Evolutionary conservation across 2,113 vertebrate genomes (phyloP), one percentile per base, ranked within the genome.

Genomic region (Labrus mixtus): DNA sequence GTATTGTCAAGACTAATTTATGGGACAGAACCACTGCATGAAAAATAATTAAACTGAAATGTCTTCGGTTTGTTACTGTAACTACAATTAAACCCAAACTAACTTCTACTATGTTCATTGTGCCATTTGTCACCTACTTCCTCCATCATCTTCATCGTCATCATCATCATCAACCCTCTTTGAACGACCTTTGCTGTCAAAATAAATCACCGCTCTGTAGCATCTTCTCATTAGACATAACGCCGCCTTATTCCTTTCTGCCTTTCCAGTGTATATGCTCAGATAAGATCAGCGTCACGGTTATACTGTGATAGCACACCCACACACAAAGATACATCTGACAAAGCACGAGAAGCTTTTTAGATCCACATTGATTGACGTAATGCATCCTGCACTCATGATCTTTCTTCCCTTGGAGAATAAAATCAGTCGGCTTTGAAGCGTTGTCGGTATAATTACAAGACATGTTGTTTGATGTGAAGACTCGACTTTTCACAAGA

Each of bases 221-320:
- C 10, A 43, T 10, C 61, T 55, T 73, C 60, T 85, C 68, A 87
- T 89, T 86, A 81, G 46, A 75, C 58, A 20, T 54, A 81, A 68
- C 2, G 23, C 64, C 70, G 54, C 76, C 73, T 84, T 71, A 29
- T 81, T 79, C 55, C 67, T 23, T 62, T 79, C 80, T 66, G 69
- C 56, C 59, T 59, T 57, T 13, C 45, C 46, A 37, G 60, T 81
- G 60, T 73, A 76, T 63, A 75, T 25, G n/a, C 57, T 78, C 61
- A 54, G 67, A 75, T 54, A 60, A 61, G 51, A 75, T 79, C 73
- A 72, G 2, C 25, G 8, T 81, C 81, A 82, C 20, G 43, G 51
- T 54, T 45, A 33, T 58, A 54, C 70, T 20, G 46, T 53, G 58
- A 22, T 39, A 48, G 54, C 58, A 9, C n/a, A 33, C 58, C 15